These are phyloP conservation scores for Vidua chalybeata DNA, from an alignment of 2,113 vertebrate species.

Conservation along the genomic window DNA sequence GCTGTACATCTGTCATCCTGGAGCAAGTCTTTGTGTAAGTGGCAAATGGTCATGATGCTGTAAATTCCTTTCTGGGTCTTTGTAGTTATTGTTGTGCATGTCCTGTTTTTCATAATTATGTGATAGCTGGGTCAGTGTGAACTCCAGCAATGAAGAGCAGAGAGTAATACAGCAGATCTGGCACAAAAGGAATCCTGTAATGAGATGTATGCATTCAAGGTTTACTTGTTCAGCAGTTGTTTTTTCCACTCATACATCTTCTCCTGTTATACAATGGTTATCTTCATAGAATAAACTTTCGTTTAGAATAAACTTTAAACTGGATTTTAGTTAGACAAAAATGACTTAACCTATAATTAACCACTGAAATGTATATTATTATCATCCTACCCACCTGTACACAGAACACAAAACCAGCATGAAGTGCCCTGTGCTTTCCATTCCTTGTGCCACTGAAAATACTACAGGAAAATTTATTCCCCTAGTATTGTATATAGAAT, in stretches of 20 bases:
- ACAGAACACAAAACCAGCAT: not conserved
- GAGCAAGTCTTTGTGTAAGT: not conserved
- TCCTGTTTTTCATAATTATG: not conserved
- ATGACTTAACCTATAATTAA: not conserved
- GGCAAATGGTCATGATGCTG: fast-evolving
- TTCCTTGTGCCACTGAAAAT: not conserved
- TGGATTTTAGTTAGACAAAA: not conserved
- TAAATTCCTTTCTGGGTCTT: not conserved
- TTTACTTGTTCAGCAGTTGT: not conserved
- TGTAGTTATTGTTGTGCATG: not conserved
- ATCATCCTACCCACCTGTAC: not conserved
- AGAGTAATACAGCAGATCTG: not conserved
- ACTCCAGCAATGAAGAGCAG: not conserved
- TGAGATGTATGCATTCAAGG: not conserved
- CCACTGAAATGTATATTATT: not conserved
- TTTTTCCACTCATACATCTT: not conserved
- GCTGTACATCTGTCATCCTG: not conserved
- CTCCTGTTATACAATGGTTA: not conserved
- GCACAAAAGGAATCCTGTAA: conserved; percentile 1
- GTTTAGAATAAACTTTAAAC: not conserved
- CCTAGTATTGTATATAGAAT: not conserved
- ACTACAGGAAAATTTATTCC: not conserved
- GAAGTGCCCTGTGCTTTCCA: not conserved
- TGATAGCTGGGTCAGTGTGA: not conserved
- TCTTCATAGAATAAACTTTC: not conserved